Evolutionary conservation across 2,888 invertebrate genomes (phyloP).

Genomic region (Agelastica alni): DNA sequence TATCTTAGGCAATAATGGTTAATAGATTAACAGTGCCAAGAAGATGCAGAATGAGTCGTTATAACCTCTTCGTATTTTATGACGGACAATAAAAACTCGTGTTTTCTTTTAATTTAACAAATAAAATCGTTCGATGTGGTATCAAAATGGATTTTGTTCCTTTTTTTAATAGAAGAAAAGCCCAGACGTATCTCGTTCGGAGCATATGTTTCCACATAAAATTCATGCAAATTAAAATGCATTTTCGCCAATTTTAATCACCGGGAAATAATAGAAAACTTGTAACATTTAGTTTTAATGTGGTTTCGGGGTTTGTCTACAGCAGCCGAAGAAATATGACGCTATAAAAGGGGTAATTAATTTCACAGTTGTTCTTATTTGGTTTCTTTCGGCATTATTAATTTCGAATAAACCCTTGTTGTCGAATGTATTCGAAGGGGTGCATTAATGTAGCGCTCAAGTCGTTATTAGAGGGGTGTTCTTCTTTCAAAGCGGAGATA

Average conservation of each 20-base stretch:
- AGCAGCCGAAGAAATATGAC: slow-evolving; percentile 33
- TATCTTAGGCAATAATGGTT: no score
- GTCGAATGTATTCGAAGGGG: slow-evolving; percentile 19
- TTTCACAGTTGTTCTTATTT: slow-evolving; percentile 39
- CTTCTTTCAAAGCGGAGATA: slow-evolving; percentile 6
- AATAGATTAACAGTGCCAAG: no score
- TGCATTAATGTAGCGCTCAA: slow-evolving; percentile 22
- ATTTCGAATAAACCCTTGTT: slow-evolving; percentile 32
- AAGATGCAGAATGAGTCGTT: no score
- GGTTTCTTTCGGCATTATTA: slow-evolving; percentile 39
- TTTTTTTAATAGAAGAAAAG: no score
- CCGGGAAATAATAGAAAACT: slow-evolving; percentile 10
- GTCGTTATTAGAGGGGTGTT: slow-evolving; percentile 12
- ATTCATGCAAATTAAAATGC: slow-evolving; percentile 1
- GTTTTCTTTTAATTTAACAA: no score
- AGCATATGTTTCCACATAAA: no score
- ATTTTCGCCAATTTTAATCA: slow-evolving; percentile 16
- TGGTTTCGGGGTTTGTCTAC: slow-evolving; percentile 19
- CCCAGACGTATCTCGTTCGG: no score
- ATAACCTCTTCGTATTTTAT: no score
- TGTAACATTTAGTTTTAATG: slow-evolving; percentile 21
- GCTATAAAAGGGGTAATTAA: slow-evolving; percentile 44
- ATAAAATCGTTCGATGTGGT: no score
- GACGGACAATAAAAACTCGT: no score
- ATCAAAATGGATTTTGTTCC: no score